Conservation (phyloP, 2,888 invertebrate species). For the Palloptera scutellata region DNA sequence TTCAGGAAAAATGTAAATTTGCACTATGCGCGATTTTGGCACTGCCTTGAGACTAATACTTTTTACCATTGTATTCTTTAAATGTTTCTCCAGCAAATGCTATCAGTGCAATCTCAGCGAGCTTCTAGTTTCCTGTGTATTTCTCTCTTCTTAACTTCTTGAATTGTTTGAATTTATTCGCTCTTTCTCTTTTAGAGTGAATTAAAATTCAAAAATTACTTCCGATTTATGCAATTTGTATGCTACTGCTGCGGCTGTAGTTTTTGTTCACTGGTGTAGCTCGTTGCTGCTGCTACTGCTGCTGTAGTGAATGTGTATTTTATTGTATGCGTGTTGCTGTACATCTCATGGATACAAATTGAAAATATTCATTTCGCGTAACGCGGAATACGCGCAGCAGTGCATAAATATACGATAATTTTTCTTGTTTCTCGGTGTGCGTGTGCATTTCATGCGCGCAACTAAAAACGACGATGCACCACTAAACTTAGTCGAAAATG, state of each 20-base stretch:
- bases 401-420: constrained; percentile 17
- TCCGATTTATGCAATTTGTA: constrained; percentile 25
- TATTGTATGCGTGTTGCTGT: too few relatives aligned
- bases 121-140: neutral
- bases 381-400: neutral
- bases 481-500: constrained; percentile 4
- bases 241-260: constrained; percentile 25
- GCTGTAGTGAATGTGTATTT: too few relatives aligned
- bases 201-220: constrained; percentile 6
- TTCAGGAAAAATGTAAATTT: too few relatives aligned
- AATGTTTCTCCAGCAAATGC: too few relatives aligned
- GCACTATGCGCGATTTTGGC: too few relatives aligned
- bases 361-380: too few relatives aligned
- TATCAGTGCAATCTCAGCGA: neutral
- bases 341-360: too few relatives aligned
- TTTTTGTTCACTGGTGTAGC: constrained; percentile 6
- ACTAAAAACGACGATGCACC: constrained; percentile 4
- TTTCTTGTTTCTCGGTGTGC: constrained; percentile 5
- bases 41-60: too few relatives aligned
- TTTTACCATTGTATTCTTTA: too few relatives aligned
- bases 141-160: constrained; percentile 6
- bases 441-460: constrained; percentile 16
- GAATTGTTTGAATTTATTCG: neutral
- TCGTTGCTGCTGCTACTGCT: too few relatives aligned
- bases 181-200: neutral